phyloP scores from a whole-genome alignment of 1,140 invertebrate genomes.

The Epicauta chinensis region DNA sequence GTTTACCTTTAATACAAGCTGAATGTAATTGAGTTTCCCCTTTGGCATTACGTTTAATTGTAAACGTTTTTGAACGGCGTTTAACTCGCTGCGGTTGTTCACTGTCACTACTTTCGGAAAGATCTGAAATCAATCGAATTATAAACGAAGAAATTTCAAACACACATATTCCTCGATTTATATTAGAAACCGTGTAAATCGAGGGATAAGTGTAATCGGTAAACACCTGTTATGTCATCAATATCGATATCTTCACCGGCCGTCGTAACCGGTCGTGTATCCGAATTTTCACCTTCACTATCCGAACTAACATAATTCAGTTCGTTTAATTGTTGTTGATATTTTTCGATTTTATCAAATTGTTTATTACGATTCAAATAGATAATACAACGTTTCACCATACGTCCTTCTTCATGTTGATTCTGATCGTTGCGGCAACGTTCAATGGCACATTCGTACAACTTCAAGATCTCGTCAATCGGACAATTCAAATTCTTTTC shows the following conservation, averaged over 20 bases:
- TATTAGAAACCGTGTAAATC: too few relatives aligned
- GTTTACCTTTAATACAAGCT: slow-evolving; percentile 82
- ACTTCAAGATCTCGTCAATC: slow-evolving; percentile 17
- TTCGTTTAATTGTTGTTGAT: slow-evolving; percentile 38
- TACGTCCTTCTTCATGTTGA: slow-evolving; percentile 27
- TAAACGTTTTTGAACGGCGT: slow-evolving; percentile 35
- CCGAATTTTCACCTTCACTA: slow-evolving; percentile 49
- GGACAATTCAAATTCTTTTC: slow-evolving; percentile 44
- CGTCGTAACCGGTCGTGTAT: slow-evolving; percentile 49
- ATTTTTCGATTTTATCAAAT: neutral
- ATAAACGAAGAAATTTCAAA: too few relatives aligned
- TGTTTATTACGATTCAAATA: slow-evolving; percentile 9
- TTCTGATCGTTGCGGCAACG: slow-evolving; percentile 22
- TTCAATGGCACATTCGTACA: slow-evolving; percentile 27
- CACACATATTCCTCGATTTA: too few relatives aligned
- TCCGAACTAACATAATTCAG: slow-evolving; percentile 46
- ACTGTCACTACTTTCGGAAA: slow-evolving; percentile 47
- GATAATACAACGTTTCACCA: slow-evolving; percentile 20
- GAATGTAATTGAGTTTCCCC: slow-evolving; percentile 87
- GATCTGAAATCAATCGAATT: slow-evolving; percentile 43
- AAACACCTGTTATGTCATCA: slow-evolving; percentile 65
- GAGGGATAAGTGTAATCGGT: too few relatives aligned
- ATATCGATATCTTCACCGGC: slow-evolving; percentile 64
- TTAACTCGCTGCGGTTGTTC: slow-evolving; percentile 38
- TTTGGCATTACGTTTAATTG: slow-evolving; percentile 71